A percentile compares a stretch with the other conserved stretches of the same genome.
These are phyloP conservation scores for Liopterus haemorrhoidalis DNA, from an alignment of 2,888 invertebrate genomes.

Conservation along the genomic window DNA sequence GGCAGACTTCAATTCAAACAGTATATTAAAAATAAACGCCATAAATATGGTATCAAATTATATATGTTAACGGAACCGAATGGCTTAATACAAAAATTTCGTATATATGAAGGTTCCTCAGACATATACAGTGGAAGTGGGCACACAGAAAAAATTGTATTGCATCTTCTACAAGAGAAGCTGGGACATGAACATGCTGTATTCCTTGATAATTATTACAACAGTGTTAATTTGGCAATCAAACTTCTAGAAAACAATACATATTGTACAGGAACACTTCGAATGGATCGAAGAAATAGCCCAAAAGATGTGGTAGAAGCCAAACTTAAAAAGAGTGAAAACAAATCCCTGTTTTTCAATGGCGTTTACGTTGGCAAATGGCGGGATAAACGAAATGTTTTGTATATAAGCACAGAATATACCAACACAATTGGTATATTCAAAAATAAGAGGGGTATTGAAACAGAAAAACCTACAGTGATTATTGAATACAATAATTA, in stretches of 20 bases:
- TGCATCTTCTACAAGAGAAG: conserved; percentile 35
- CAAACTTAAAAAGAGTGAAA: conserved; percentile 32
- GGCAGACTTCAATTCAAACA: conserved; percentile 36
- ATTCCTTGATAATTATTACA: conserved; percentile 40
- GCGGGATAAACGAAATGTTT: conserved; percentile 36
- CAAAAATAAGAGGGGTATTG: conserved; percentile 23
- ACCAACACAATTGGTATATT: conserved; percentile 25
- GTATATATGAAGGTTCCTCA: conserved; percentile 14
- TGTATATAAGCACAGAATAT: conserved; percentile 34
- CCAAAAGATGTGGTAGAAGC: conserved; percentile 29
- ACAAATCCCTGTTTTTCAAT: conserved; percentile 26
- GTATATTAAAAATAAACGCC: conserved; percentile 36
- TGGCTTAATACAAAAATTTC: conserved; percentile 31
- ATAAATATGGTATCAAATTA: conserved; percentile 25
- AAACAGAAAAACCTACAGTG: conserved; percentile 27
- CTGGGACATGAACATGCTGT: conserved; percentile 35
- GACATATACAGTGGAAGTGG: conserved; percentile 25
- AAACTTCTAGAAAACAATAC: conserved; percentile 31
- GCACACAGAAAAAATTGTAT: conserved; percentile 34
- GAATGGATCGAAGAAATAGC: conserved; percentile 30
- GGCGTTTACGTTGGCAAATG: conserved; percentile 36
- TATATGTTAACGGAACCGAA: conserved; percentile 38
- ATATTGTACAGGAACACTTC: conserved; percentile 41
- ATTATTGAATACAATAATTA: conserved; percentile 29
- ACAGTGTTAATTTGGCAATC: conserved; percentile 34